These are phyloP conservation scores for Acronicta psi DNA, from an alignment of 2,888 invertebrate genomes.

Conservation along the genomic window DNA sequence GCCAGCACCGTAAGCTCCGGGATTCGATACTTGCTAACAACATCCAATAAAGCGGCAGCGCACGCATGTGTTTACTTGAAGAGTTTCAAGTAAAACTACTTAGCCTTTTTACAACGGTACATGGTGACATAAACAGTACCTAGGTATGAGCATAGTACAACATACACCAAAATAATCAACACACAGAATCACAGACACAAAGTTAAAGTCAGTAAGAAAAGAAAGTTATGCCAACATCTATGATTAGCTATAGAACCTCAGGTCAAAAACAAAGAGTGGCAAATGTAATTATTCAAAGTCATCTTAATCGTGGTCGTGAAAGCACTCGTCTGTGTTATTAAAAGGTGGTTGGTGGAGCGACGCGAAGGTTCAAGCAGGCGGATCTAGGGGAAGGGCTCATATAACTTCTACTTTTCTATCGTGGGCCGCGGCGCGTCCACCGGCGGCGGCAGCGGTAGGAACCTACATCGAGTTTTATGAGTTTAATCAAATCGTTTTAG, in stretches of 20 bases:
- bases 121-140: neutral
- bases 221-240: conserved; percentile 5
- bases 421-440: conserved; percentile 48
- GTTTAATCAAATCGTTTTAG: conserved; percentile 86
- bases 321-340: conserved; percentile 87
- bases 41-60: conserved; percentile 75
- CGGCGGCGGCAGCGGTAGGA: conserved; percentile 56
- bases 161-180: too few species aligned
- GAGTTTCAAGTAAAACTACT: conserved; percentile 45
- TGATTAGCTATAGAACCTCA: conserved; percentile 1
- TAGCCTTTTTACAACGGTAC: neutral
- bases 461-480: conserved; percentile 81
- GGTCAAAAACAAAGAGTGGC: conserved; percentile 50
- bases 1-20: conserved; percentile 83
- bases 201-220: neutral
- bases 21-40: conserved; percentile 84
- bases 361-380: conserved; percentile 66
- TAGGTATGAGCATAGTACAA: neutral
- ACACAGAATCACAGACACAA: neutral
- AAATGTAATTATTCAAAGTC: conserved; percentile 78
- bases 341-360: conserved; percentile 73
- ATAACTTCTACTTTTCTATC: conserved; percentile 76
- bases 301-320: conserved; percentile 79
- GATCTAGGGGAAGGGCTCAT: conserved; percentile 72
- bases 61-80: conserved; percentile 64